These are phyloP conservation scores for Astyanax mexicanus DNA, from an alignment of 2,797 vertebrate species.

Conservation along the genomic window DNA sequence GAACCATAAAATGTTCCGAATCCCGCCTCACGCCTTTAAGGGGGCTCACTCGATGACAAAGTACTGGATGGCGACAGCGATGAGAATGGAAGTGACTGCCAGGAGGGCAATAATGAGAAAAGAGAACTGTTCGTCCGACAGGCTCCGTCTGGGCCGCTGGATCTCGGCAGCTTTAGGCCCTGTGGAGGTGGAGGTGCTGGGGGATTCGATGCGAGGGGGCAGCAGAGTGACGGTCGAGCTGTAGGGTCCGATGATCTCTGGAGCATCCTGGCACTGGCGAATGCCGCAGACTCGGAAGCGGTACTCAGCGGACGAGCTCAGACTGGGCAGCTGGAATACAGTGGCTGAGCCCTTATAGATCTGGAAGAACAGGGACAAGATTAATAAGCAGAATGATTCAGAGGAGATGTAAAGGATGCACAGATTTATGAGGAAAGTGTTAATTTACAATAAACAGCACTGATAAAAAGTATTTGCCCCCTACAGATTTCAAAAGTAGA, in stretches of 20 bases:
- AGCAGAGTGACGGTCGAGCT: slow-evolving; percentile 89
- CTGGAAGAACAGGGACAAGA: slow-evolving; percentile 64
- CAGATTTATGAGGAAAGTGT: too few species aligned
- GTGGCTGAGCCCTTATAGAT: slow-evolving; percentile 89
- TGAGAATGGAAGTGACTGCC: slow-evolving; percentile 94
- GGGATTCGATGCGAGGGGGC: slow-evolving; percentile 83
- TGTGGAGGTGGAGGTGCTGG: slow-evolving; percentile 70
- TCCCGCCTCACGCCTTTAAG: slow-evolving; percentile 71
- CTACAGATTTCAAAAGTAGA: too few species aligned
- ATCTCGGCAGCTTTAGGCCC: slow-evolving; percentile 76
- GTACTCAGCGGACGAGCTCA: slow-evolving; percentile 91
- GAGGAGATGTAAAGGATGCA: neutral
- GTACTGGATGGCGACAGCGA: slow-evolving; percentile 98
- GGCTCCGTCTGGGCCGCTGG: slow-evolving; percentile 80
- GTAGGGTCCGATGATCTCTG: slow-evolving; percentile 92
- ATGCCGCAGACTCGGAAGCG: slow-evolving; percentile 92
- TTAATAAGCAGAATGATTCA: neutral
- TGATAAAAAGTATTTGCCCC: too few species aligned
- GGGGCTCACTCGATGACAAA: slow-evolving; percentile 95
- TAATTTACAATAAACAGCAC: too few species aligned
- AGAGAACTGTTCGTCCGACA: slow-evolving; percentile 95
- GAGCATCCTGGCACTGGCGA: slow-evolving; percentile 91
- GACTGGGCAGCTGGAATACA: slow-evolving; percentile 85
- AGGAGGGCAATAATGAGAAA: slow-evolving; percentile 95
- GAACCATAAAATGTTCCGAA: slow-evolving; percentile 59